Base-by-base conservation (phyloP, 2,888 invertebrate genomes). In the Noctua pronuba region DNA sequence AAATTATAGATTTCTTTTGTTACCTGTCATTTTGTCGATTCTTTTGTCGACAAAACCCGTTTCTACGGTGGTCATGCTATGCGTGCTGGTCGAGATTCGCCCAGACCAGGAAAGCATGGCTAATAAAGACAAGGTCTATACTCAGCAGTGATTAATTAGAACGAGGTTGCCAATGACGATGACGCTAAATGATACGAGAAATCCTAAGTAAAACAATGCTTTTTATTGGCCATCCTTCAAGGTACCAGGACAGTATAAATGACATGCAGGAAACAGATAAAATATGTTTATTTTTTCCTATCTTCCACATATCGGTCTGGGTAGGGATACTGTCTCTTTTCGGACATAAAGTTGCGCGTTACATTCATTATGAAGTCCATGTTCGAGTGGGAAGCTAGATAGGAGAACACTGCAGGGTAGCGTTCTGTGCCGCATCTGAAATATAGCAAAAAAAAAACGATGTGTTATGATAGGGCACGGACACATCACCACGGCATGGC, bases 381-480 rank as follows among this genome's bases (percentile, higher is more conserved):
- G 84, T 95, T 96, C 2, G 87, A 75, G 1, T 88, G 87, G 0
- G 96, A 93, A 0, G 90, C 96, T 0, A 93, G 3, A 82, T 95
- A 96, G 0, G 95, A 92, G 85, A 95, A 96, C 91, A 96, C 92
- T 0, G 96, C 94, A 10, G 96, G 96, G 73, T 91, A 96, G 0
- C 96, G 93, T 77, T 95, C 95, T 0, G 95, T 95, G 70, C 96
- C 96, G 79, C 96, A 96, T 74, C 96, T 96, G 91, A 21, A 75
- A 79, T 52, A 13, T 41, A 41, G 41, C 41, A 46, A 46, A 16
- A 46, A 44, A 16, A 49, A 10, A 52, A 21, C 49, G 24, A 52
- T 52, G 49, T 44, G 3, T 58, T 46, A 46, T 46, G 4, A n/a
- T n/a, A n/a, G n/a, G n/a, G n/a, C n/a, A n/a, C n/a, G n/a, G n/a